These are phyloP conservation scores for Sebastiscus tertius DNA, from an alignment of 2,797 vertebrate species.

Conservation along the genomic window DNA sequence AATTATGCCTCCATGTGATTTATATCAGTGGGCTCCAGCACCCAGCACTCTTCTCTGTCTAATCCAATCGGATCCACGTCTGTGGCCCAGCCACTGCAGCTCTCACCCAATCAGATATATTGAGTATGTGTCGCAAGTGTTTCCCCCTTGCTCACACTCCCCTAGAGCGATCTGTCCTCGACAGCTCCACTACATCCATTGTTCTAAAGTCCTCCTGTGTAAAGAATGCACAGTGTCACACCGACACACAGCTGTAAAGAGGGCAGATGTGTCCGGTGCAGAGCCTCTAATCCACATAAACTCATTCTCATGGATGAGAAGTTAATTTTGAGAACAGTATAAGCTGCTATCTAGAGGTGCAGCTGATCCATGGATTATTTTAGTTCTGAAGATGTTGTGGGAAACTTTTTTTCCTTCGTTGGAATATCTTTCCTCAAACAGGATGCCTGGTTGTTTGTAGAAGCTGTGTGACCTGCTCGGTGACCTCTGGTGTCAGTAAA, in stretches of 20 bases:
- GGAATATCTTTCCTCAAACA: neutral
- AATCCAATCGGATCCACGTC: slow-evolving; percentile 77
- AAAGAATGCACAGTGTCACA: slow-evolving; percentile 5
- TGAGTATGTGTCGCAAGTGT: slow-evolving; percentile 80
- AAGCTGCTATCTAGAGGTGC: neutral
- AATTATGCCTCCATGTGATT: slow-evolving; percentile 83
- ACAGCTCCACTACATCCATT: slow-evolving; percentile 32
- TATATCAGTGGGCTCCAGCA: slow-evolving; percentile 64
- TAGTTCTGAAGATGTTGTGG: slow-evolving; percentile 15
- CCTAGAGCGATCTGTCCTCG: slow-evolving; percentile 56
- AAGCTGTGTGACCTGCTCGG: neutral
- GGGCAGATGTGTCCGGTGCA: neutral
- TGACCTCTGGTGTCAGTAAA: neutral
- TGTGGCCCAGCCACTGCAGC: slow-evolving; percentile 60
- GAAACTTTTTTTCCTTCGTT: neutral
- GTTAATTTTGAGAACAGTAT: neutral
- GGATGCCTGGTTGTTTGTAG: slow-evolving; percentile 1
- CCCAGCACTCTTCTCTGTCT: slow-evolving; percentile 61
- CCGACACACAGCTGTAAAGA: slow-evolving; percentile 18
- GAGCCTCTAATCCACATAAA: slow-evolving; percentile 4
- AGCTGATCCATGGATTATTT: slow-evolving; percentile 26
- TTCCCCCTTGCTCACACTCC: slow-evolving; percentile 51
- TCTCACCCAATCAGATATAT: slow-evolving; percentile 80
- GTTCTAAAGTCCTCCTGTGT: slow-evolving; percentile 17
- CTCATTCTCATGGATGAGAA: slow-evolving; percentile 13